Percentiles rank a stretch among this genome's conserved stretches.
Conservation (phyloP, 2,113 vertebrate species). For the cat (Felis catus) region DNA sequence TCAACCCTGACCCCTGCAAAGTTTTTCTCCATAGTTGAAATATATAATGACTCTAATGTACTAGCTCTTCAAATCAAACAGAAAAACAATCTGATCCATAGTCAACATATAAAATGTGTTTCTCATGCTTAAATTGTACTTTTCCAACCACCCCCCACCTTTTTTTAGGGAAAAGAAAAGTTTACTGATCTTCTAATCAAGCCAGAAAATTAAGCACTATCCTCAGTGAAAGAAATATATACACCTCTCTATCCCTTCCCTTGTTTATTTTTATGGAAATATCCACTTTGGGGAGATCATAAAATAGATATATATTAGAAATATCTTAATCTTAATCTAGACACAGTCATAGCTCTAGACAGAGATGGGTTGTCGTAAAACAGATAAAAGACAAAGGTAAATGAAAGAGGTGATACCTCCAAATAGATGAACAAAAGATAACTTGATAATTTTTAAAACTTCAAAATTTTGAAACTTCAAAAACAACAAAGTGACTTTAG, state of each 20-base stretch:
- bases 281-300: background rate
- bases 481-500: background rate
- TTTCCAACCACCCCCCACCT: background rate
- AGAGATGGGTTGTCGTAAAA: background rate
- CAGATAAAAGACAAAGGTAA: background rate
- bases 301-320: background rate
- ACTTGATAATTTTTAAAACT: background rate
- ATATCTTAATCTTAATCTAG: background rate
- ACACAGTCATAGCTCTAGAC: background rate
- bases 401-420: background rate
- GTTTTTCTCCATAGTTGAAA: constrained; percentile 29
- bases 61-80: constrained; percentile 31
- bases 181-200: background rate
- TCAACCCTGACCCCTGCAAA: background rate
- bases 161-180: background rate
- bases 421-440: background rate
- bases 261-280: background rate
- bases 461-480: background rate
- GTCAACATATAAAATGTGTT: background rate
- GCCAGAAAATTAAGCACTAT: background rate
- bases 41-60: background rate
- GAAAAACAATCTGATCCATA: constrained; percentile 49
- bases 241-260: background rate
- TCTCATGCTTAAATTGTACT: constrained; percentile 15
- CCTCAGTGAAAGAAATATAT: background rate